Conservation (phyloP, 1,140 invertebrate genomes). For the Drosophila bipectinata region DNA sequence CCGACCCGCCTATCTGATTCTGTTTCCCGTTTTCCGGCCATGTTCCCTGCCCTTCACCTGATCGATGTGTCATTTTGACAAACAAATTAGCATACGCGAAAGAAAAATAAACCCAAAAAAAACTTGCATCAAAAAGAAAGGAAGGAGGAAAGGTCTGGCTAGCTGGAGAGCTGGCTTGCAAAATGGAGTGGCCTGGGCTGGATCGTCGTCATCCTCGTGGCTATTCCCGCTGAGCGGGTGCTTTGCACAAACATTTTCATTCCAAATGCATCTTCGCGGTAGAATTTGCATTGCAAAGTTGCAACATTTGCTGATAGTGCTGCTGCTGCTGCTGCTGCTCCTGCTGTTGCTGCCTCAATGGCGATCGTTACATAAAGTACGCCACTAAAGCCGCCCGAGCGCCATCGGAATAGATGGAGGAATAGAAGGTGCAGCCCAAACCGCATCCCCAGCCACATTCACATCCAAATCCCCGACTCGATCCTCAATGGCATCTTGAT, state of each 20-base stretch:
- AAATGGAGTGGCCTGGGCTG: slow-evolving; percentile 1
- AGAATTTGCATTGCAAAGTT: slow-evolving; percentile 69
- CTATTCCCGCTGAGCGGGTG: slow-evolving; percentile 39
- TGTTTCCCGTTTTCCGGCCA: not conserved
- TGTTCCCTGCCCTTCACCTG: slow-evolving; percentile 6
- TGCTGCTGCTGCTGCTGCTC: slow-evolving; percentile 8
- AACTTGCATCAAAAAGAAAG: not conserved
- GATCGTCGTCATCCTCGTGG: slow-evolving; percentile 23
- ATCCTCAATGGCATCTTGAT: slow-evolving; percentile 65
- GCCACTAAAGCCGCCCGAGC: slow-evolving; percentile 64
- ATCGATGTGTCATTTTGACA: slow-evolving; percentile 74
- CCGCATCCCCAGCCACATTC: slow-evolving; percentile 7
- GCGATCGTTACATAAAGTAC: slow-evolving; percentile 77
- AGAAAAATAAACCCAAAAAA: slow-evolving; percentile 8
- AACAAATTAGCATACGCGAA: slow-evolving; percentile 69
- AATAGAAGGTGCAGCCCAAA: slow-evolving; percentile 15
- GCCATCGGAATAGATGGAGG: slow-evolving; percentile 26
- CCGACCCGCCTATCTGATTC: not conserved
- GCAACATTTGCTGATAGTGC: slow-evolving; percentile 14
- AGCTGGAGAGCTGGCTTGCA: slow-evolving; percentile 7
- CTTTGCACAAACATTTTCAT: slow-evolving; percentile 60
- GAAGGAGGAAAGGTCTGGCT: slow-evolving; percentile 33
- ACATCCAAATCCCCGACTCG: slow-evolving; percentile 18
- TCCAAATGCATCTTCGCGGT: slow-evolving; percentile 32
- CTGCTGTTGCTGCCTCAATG: slow-evolving; percentile 35